phyloP scores from a whole-genome alignment of 2,888 invertebrate species.

The Tholera decimalis region DNA sequence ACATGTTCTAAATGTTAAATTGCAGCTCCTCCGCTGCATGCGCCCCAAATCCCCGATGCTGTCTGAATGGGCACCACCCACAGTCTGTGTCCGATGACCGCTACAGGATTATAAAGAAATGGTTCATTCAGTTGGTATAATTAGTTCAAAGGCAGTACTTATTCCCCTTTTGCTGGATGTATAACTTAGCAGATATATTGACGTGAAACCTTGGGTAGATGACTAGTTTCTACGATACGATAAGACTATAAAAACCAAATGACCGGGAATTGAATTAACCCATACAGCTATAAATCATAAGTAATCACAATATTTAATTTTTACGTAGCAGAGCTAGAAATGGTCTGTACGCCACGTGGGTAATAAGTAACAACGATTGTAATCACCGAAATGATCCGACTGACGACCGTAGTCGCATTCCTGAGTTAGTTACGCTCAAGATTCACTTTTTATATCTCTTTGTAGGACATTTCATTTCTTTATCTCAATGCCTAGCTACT shows the following conservation, averaged over 20 bases:
- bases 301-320: constrained; percentile 30
- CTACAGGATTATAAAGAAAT: not conserved
- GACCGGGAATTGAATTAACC: constrained; percentile 34
- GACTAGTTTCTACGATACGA: not conserved
- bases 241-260: not conserved
- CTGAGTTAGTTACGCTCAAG: constrained; percentile 71
- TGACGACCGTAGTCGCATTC: constrained; percentile 80
- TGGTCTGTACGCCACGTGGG: constrained; percentile 31
- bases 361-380: constrained; percentile 76
- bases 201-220: not conserved
- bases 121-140: constrained; percentile 1
- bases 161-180: not conserved
- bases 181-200: not conserved
- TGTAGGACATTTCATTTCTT: constrained; percentile 64
- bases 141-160: not conserved
- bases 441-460: constrained; percentile 70
- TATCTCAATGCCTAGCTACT: constrained; percentile 46
- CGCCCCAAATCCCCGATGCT: not conserved
- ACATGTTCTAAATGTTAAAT: not conserved
- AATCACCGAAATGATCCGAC: constrained; percentile 78
- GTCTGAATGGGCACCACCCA: not conserved
- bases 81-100: not conserved
- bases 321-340: constrained; percentile 19
- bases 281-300: constrained; percentile 26
- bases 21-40: not conserved